Base-by-base conservation (phyloP, 2,113 vertebrate species). In the Myiozetetes cayanensis region DNA sequence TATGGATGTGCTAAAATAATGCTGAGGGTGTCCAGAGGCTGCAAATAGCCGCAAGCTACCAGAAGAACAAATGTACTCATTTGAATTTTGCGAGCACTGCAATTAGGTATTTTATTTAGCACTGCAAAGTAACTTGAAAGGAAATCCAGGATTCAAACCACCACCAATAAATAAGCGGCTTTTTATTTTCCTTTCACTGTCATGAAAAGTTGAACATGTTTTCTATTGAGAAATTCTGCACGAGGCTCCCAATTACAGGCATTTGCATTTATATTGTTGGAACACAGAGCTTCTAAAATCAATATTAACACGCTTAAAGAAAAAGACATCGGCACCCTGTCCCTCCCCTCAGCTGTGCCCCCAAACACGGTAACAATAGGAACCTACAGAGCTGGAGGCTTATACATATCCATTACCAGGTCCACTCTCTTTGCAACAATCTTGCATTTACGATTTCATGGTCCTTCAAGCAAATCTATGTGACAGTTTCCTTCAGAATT, bases 221-320 rank as follows among this genome's bases (percentile, higher is more conserved):
- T 96, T 96, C 91, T 94, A 91, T 62, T 89, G 94, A 96, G 86
- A 94, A 96, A 96, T 93, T 91, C 96, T 92, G 92, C 93, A 92
- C 33, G 77, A 85, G 10, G 94, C 87, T 91, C 91, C 95, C 95
- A 96, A 91, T 96, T 93, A 94, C 85, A 85, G 84, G 65, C 89
- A 97, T 97, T 97, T 97, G 94, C 96, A 97, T 95, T 97, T 95
- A 97, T 97, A 97, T 97, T 96, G 93, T 94, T 89, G 89, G 89
- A 96, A 96, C 88, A 95, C 78, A 91, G 88, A 72, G 90, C 93
- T 96, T 92, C 94, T 87, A 93, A 94, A 94, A 97, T 94, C 96
- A 96, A 96, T 97, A 96, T 94, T 97, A 97, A 96, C 93, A 86
- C 16, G 71, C 85, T 96, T 92, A 93, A 96, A 95, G 95, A 90